A percentile compares a stretch with the other conserved stretches of the same genome.
phyloP scores from a whole-genome alignment of 2,797 vertebrate genomes.

The Phalanger gymnotis region DNA sequence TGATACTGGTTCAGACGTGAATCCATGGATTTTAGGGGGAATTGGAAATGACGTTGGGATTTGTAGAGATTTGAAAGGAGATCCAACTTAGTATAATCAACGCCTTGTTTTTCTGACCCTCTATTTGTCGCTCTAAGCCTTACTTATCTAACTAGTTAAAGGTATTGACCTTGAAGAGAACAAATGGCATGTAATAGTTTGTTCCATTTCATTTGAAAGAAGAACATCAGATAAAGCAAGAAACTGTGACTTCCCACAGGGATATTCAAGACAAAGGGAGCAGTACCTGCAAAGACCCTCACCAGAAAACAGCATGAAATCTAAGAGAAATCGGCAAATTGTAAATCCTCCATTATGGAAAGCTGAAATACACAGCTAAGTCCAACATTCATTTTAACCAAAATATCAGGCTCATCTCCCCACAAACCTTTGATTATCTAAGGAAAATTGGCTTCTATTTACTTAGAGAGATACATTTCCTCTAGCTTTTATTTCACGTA shows the following conservation, averaged over 20 bases:
- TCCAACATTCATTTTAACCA: not conserved
- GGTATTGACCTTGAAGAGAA: not conserved
- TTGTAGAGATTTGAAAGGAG: not conserved
- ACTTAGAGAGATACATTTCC: not conserved
- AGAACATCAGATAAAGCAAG: not conserved
- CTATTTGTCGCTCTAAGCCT: not conserved
- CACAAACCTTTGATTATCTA: not conserved
- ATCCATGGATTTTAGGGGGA: not conserved
- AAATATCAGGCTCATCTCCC: not conserved
- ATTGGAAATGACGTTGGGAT: not conserved
- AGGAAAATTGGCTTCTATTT: not conserved
- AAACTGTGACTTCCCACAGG: not conserved
- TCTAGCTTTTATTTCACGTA: not conserved
- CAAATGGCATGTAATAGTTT: not conserved
- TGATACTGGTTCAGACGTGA: not conserved
- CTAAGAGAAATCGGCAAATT: not conserved
- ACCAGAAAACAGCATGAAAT: not conserved
- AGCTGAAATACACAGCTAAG: not conserved
- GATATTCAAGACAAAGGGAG: slow-evolving; percentile 23
- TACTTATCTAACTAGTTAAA: not conserved
- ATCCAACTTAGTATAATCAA: not conserved
- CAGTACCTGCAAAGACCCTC: not conserved
- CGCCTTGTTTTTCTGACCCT: not conserved
- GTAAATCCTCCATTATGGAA: not conserved
- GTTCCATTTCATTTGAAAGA: not conserved